Base-by-base conservation (phyloP, 2,888 invertebrate genomes). In the Eudasyphora cyanicolor region DNA sequence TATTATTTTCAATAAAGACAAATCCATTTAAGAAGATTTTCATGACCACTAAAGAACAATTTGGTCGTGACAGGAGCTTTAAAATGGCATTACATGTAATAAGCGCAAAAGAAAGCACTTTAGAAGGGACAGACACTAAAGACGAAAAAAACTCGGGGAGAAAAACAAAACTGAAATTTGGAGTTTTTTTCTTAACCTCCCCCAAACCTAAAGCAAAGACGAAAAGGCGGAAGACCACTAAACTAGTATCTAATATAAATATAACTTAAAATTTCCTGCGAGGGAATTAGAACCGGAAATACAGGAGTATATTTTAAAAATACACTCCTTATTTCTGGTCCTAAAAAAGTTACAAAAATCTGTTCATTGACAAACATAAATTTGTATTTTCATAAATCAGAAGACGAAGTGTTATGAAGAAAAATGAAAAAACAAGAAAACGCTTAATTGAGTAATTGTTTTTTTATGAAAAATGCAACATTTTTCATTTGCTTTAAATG, bases 361-460 rank as follows among this genome's bases (percentile, higher is more conserved):
- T 57, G 27, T n/a, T 29, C 29, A 60, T 60, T 60, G 32, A 60
- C 60, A n/a, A 60, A n/a, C n/a, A 29, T 60, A 60, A 67, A 14
- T 38, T n/a, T 67, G 19, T 21, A 35, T 38, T 8, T 2, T 67
- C 24, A 21, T 19, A 45, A 45, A 49, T 1, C 14, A 24, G 29
- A 32, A 17, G 57, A 60, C 17, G 17, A 60, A 60, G 60, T 29
- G 24, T 4, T 27, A 10, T 60, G 10, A 17, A 73, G n/a, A 54
- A 79, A 27, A 17, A 49, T 70, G 6, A 42, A 42, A 42, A 42
- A 57, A 74, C 1, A 51, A 21, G 57, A n/a, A n/a, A n/a, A n/a
- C n/a, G n/a, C 60, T 54, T 64, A 75, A 70, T 70, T 70, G 42
- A 42, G 51, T 74, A 69, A 77, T 75, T 78, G 51, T 38, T 64